Conservation (phyloP, 2,113 vertebrate species). For the Acanthisitta chloris region DNA sequence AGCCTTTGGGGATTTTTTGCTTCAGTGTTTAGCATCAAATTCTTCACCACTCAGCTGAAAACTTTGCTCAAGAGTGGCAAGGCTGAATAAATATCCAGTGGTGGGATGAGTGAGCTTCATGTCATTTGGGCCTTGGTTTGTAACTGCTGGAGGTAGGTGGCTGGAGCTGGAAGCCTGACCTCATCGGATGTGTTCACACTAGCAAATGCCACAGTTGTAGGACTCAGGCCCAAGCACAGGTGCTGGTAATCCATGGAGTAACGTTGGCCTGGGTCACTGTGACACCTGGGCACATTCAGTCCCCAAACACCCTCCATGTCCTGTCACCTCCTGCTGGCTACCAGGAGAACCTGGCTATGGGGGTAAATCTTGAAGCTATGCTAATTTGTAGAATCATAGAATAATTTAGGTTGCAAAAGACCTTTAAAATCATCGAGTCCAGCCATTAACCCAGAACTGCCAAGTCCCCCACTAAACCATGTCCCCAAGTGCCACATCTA, state of each 20-base stretch:
- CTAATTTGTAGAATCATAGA: background rate
- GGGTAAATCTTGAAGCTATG: background rate
- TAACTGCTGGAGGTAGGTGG: background rate
- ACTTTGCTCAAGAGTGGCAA: background rate
- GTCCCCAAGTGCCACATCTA: background rate
- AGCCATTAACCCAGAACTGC: background rate
- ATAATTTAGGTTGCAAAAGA: background rate
- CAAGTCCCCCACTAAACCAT: background rate
- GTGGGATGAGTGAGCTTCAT: background rate
- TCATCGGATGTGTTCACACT: fast-evolving
- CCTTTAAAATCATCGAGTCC: background rate
- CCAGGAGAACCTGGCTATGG: background rate
- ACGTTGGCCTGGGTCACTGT: fast-evolving
- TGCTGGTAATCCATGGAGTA: fast-evolving
- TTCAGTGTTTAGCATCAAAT: background rate
- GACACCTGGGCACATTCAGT: background rate
- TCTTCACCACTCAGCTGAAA: background rate
- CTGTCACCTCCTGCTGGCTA: background rate
- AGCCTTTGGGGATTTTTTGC: background rate
- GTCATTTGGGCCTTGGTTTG: background rate
- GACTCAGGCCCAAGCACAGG: background rate
- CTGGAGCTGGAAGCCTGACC: background rate
- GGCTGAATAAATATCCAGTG: background rate
- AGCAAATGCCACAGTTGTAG: background rate
- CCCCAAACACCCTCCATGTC: fast-evolving